Percentiles rank a stretch among this genome's conserved stretches.
Conservation (phyloP, 2,888 invertebrate genomes). For the Drosophila emarginata region DNA sequence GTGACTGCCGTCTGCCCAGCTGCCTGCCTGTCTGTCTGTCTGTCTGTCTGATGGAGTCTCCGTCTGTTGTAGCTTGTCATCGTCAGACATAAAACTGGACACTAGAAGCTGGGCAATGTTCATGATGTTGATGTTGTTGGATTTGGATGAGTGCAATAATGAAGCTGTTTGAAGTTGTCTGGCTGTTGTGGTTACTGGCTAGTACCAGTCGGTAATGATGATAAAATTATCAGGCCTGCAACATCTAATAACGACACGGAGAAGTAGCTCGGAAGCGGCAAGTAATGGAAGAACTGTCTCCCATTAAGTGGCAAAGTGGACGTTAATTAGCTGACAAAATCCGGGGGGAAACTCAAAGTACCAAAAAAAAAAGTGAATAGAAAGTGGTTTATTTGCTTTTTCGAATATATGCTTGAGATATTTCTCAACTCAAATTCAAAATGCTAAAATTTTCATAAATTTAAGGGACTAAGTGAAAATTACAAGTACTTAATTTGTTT, state of each 20-base stretch:
- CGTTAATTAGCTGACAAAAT: conserved; percentile 32
- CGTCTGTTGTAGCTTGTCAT: conserved; percentile 52
- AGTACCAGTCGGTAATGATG: conserved; percentile 36
- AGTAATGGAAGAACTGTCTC: conserved; percentile 18
- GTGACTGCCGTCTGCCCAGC: conserved; percentile 9
- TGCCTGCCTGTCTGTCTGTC: conserved; percentile 28
- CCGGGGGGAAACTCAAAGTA: conserved; percentile 2
- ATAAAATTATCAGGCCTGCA: conserved; percentile 34
- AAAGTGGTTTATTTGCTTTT: not conserved
- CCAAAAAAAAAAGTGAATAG: not conserved
- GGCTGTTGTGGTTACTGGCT: conserved; percentile 39
- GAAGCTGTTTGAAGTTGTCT: conserved; percentile 45
- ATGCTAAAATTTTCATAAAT: too few species aligned
- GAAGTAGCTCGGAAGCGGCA: not conserved
- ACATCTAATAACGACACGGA: conserved; percentile 23
- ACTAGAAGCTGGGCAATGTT: not conserved
- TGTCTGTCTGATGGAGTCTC: conserved; percentile 36
- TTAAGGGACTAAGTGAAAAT: too few species aligned
- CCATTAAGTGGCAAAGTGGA: conserved; percentile 26
- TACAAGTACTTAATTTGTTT: too few species aligned
- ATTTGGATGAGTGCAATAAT: conserved; percentile 26
- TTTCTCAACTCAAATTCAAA: too few species aligned
- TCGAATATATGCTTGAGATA: too few species aligned
- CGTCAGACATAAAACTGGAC: conserved; percentile 29
- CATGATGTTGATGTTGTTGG: conserved; percentile 14